These are phyloP conservation scores for Candidula unifasciata DNA, from an alignment of 2,888 invertebrate species.

Conservation along the genomic window DNA sequence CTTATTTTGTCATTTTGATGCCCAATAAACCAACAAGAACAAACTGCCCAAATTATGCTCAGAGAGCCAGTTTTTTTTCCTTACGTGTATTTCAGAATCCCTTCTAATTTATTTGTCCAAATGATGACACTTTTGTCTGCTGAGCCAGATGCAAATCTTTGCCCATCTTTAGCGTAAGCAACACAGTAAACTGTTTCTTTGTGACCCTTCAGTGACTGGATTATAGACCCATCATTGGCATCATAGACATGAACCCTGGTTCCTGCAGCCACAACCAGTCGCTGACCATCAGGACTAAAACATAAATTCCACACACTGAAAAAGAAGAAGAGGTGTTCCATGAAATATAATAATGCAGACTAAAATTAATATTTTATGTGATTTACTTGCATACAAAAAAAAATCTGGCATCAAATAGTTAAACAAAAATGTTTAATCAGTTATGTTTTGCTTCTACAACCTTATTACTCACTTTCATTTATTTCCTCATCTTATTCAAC, in stretches of 20 bases:
- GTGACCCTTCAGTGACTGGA: constrained; percentile 96
- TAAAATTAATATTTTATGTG: neutral
- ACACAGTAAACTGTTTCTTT: constrained; percentile 95
- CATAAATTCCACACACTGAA: constrained; percentile 94
- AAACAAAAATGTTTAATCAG: no score
- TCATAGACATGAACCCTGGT: constrained; percentile 96
- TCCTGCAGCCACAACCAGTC: constrained; percentile 95
- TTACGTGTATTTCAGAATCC: constrained; percentile 95
- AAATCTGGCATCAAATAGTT: no score
- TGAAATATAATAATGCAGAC: neutral
- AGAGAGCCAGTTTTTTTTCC: constrained; percentile 69
- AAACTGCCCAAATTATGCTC: neutral
- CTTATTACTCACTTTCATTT: no score
- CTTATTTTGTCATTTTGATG: no score
- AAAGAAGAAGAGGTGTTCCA: constrained; percentile 34
- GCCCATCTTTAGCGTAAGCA: constrained; percentile 94
- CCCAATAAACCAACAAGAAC: neutral
- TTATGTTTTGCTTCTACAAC: no score
- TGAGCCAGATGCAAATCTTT: constrained; percentile 96
- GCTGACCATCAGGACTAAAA: constrained; percentile 96
- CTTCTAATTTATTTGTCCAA: constrained; percentile 97
- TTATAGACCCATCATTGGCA: constrained; percentile 90
- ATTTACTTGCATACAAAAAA: neutral
- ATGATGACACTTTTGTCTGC: constrained; percentile 98
- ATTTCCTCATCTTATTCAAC: no score